Evolutionary conservation across 1,140 invertebrate genomes (phyloP).

Genomic region (Drosophila oshimai): DNA sequence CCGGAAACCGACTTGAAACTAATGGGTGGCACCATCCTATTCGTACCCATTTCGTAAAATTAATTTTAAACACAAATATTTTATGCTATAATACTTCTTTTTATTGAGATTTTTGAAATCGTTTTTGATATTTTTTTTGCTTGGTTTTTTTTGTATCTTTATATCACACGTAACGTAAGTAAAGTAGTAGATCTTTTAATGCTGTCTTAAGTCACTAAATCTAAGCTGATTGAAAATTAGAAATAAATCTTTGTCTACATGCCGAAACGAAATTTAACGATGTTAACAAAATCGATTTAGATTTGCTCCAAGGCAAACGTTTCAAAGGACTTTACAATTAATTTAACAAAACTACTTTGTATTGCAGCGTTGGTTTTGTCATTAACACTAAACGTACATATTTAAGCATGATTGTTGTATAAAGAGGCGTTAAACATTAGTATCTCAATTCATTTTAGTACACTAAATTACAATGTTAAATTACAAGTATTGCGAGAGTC

Average conservation of each 20-base stretch:
- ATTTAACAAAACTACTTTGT: slow-evolving; percentile 36
- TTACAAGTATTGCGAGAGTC: slow-evolving; percentile 64
- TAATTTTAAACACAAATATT: not conserved
- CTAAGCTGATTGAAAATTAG: slow-evolving; percentile 56
- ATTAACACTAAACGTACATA: slow-evolving; percentile 60
- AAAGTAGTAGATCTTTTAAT: slow-evolving; percentile 72
- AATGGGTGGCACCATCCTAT: no score
- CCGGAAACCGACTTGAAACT: no score
- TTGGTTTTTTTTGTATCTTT: slow-evolving; percentile 63
- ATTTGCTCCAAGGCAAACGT: slow-evolving; percentile 35
- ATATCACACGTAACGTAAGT: slow-evolving; percentile 79
- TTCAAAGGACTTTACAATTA: slow-evolving; percentile 37
- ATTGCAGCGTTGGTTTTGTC: slow-evolving; percentile 46
- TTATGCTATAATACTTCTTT: slow-evolving; percentile 78
- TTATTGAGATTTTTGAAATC: slow-evolving; percentile 80
- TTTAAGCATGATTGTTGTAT: slow-evolving; percentile 37
- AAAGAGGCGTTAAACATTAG: slow-evolving; percentile 63
- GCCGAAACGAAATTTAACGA: slow-evolving; percentile 41
- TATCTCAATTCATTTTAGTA: slow-evolving; percentile 52
- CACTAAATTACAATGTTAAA: slow-evolving; percentile 59
- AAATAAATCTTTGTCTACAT: slow-evolving; percentile 46
- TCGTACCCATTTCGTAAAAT: no score
- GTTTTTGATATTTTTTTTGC: slow-evolving; percentile 71
- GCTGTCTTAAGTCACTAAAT: slow-evolving; percentile 68
- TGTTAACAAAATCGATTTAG: slow-evolving; percentile 33